These are phyloP conservation scores for Mus caroli DNA, from an alignment of 2,797 vertebrate genomes.

Conservation along the genomic window DNA sequence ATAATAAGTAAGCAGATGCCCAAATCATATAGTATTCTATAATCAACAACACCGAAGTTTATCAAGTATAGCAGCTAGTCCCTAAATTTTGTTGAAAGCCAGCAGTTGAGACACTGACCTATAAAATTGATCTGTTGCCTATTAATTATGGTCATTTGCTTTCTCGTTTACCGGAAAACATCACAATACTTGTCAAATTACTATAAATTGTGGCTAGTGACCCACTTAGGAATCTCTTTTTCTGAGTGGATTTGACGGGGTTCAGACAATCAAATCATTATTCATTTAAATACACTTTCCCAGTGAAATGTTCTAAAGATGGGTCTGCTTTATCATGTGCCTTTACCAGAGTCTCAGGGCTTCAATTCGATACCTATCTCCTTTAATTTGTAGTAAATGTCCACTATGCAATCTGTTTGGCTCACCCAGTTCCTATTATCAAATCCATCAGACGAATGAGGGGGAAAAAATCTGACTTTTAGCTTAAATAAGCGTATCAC, in stretches of 20 bases:
- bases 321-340: conserved; percentile 19
- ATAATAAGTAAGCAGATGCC: not conserved
- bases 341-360: conserved; percentile 27
- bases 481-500: conserved; percentile 42
- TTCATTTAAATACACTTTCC: conserved; percentile 42
- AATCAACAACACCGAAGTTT: not conserved
- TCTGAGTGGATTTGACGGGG: conserved; percentile 17
- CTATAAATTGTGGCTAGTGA: conserved; percentile 26
- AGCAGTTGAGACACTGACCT: conserved; percentile 59
- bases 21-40: not conserved
- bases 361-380: not conserved
- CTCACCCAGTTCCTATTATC: not conserved
- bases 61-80: conserved; percentile 33
- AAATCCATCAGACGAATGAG: conserved; percentile 20
- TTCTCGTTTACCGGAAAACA: conserved; percentile 57
- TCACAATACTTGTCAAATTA: conserved; percentile 61
- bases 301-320: conserved; percentile 1
- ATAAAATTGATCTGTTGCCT: conserved; percentile 37
- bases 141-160: conserved; percentile 57
- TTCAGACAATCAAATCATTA: conserved; percentile 58
- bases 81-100: conserved; percentile 53
- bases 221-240: conserved; percentile 52
- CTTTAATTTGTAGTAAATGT: conserved; percentile 38
- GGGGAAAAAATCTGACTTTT: not conserved
- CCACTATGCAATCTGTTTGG: conserved; percentile 2